phyloP scores from a whole-genome alignment of 2,113 vertebrate genomes.

The Plecturocebus donacophilus region DNA sequence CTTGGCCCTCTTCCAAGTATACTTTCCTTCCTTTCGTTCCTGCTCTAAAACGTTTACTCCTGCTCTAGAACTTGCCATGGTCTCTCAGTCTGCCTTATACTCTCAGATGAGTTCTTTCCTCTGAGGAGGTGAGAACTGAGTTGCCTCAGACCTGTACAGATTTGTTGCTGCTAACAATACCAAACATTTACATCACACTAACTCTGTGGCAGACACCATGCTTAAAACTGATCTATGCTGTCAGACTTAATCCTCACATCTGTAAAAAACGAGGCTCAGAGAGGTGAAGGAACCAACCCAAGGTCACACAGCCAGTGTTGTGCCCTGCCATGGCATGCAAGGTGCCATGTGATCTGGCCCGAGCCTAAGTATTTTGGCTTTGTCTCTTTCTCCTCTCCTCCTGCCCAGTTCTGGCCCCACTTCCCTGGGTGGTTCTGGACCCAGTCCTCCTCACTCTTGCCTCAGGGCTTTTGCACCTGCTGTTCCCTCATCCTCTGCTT shows the following conservation, averaged over 20 bases:
- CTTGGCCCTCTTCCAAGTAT: too few species aligned
- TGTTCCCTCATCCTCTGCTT: neutral
- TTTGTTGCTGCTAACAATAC: too few species aligned
- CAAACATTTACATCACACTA: neutral
- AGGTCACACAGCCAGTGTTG: neutral
- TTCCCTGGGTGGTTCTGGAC: neutral
- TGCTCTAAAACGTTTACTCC: too few species aligned
- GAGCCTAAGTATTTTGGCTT: neutral
- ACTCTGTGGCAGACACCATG: neutral
- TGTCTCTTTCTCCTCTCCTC: neutral
- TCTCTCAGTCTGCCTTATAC: too few species aligned
- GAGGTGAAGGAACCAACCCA: neutral
- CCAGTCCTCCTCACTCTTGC: fast-evolving
- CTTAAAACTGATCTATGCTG: neutral
- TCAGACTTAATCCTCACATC: neutral
- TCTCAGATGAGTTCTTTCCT: too few species aligned
- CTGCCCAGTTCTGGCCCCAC: neutral
- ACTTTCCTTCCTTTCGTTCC: too few species aligned
- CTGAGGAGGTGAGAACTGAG: too few species aligned
- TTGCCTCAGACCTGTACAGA: too few species aligned
- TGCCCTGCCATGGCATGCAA: neutral
- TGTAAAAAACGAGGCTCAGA: neutral
- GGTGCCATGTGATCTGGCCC: neutral
- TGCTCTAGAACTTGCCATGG: too few species aligned
- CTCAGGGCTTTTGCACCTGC: neutral